These are phyloP conservation scores for Heloderma charlesbogerti DNA, from an alignment of 2,113 vertebrate genomes.

Conservation along the genomic window DNA sequence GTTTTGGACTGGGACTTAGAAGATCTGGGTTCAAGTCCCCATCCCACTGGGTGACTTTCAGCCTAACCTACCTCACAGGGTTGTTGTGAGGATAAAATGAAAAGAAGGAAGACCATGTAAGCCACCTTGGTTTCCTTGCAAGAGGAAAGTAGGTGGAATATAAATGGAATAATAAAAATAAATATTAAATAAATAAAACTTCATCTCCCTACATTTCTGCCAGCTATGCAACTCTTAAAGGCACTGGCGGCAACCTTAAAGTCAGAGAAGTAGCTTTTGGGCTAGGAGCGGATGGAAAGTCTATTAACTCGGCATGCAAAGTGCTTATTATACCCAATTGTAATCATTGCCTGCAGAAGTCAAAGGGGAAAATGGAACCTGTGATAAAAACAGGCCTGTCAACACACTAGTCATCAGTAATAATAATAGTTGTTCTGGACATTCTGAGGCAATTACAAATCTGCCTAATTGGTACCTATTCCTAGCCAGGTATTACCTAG, in stretches of 20 bases:
- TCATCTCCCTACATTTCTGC: background rate
- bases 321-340: background rate
- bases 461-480: background rate
- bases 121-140: no score
- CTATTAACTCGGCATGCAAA: background rate
- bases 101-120: no score
- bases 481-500: background rate
- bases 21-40: no score
- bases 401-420: background rate
- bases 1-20: no score
- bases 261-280: no score
- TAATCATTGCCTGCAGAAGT: background rate
- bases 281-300: background rate
- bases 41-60: no score
- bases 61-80: no score
- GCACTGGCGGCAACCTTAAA: background rate
- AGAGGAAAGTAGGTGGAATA: no score
- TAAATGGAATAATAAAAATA: no score
- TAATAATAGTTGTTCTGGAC: background rate
- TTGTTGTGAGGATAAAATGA: no score
- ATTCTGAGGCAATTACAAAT: background rate
- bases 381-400: background rate
- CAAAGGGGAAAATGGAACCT: background rate
- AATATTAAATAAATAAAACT: no score
- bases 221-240: background rate